Evolutionary conservation across 2,113 vertebrate species (phyloP).

Genomic region (Malurus alboscapulatus): DNA sequence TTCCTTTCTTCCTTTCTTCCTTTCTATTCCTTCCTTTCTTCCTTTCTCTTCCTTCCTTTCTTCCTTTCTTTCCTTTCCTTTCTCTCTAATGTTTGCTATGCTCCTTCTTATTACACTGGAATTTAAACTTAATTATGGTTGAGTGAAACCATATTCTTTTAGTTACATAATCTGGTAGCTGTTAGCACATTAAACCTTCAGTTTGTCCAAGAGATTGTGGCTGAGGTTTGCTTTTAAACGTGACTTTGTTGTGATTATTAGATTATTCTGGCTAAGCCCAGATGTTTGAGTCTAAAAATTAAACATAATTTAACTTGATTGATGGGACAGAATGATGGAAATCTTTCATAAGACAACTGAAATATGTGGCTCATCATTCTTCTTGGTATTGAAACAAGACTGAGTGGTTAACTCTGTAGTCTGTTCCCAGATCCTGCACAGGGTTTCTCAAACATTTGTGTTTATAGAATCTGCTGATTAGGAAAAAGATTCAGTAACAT

Average conservation of each 20-base stretch:
- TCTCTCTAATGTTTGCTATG: background rate
- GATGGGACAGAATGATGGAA: slow-evolving; percentile 33
- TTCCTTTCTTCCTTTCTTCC: no score
- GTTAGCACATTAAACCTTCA: slow-evolving; percentile 35
- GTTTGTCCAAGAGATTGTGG: background rate
- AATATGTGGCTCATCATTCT: background rate
- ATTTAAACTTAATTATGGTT: slow-evolving; percentile 16
- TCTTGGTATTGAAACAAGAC: background rate
- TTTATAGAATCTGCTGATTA: slow-evolving; percentile 26
- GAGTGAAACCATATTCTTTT: background rate
- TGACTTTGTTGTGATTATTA: slow-evolving; percentile 11
- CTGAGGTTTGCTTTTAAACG: slow-evolving; percentile 38
- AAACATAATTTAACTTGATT: slow-evolving; percentile 28
- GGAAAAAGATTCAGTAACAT: background rate
- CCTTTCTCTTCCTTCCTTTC: no score
- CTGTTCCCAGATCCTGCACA: background rate
- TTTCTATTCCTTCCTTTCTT: no score
- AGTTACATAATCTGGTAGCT: slow-evolving; percentile 2
- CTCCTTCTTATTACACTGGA: background rate
- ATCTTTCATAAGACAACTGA: background rate
- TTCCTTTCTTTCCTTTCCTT: fast-evolving
- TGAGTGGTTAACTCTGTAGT: background rate
- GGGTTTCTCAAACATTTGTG: background rate
- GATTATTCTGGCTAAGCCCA: slow-evolving; percentile 21
- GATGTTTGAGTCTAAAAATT: slow-evolving; percentile 29